A percentile compares a stretch with the other conserved stretches of the same genome.
phyloP scores from a whole-genome alignment of 2,888 invertebrate species.

The Lydus trimaculatus region DNA sequence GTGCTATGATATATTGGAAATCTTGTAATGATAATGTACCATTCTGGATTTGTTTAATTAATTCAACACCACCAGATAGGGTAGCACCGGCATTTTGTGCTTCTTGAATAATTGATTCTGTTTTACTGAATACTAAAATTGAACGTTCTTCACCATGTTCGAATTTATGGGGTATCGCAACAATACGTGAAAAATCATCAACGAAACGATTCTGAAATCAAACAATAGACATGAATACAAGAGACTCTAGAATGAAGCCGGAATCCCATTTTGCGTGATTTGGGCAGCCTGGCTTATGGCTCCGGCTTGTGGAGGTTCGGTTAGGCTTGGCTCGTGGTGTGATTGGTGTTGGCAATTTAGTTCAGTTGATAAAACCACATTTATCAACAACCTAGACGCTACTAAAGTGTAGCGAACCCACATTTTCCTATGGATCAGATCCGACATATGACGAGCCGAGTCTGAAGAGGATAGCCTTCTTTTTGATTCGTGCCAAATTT shows the following conservation, averaged over 20 bases:
- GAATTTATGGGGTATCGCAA: conserved; percentile 73
- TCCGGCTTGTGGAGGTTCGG: no score
- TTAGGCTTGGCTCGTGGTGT: no score
- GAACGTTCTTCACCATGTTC: conserved; percentile 72
- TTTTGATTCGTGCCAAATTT: no score
- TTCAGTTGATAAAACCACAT: conserved; percentile 35
- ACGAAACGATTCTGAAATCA: conserved; percentile 69
- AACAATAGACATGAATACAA: no score
- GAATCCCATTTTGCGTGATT: no score
- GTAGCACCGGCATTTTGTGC: conserved; percentile 77
- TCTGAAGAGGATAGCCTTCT: no score
- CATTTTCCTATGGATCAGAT: no score
- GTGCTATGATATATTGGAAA: conserved; percentile 78
- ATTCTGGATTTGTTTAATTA: conserved; percentile 79
- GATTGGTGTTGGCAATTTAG: not conserved
- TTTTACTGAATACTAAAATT: conserved; percentile 79
- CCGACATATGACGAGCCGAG: no score
- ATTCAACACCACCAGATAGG: conserved; percentile 73
- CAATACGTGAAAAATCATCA: conserved; percentile 73
- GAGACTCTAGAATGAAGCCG: no score
- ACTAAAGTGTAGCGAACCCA: no score
- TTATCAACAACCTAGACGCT: no score
- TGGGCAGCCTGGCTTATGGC: no score
- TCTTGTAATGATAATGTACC: conserved; percentile 73
- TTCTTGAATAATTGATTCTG: conserved; percentile 65